Conservation (phyloP, 1,140 invertebrate genomes). For the Heliconius congener region DNA sequence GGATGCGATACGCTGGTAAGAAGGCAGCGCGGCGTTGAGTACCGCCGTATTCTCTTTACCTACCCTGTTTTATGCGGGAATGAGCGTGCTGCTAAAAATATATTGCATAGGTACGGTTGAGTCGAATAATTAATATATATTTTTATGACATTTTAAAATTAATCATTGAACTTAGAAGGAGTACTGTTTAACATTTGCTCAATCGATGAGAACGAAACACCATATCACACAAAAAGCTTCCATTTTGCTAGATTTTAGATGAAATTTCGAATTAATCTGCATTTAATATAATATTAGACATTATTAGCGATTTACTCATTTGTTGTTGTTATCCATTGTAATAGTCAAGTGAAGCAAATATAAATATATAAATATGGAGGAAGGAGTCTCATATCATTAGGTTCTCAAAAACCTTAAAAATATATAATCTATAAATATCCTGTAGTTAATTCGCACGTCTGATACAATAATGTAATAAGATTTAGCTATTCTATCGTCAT, state of each 20-base stretch:
- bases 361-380: not conserved
- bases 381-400: constrained; percentile 4
- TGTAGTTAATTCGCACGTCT: not conserved
- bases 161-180: not conserved
- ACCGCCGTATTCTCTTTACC: too few relatives aligned
- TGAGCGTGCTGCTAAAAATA: not conserved
- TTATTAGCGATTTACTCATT: constrained; percentile 1
- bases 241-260: constrained; percentile 56
- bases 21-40: too few relatives aligned
- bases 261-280: constrained; percentile 28
- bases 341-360: not conserved
- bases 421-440: not conserved
- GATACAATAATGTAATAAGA: not conserved
- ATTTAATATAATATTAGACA: constrained; percentile 32
- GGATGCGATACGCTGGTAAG: too few relatives aligned
- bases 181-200: constrained; percentile 50
- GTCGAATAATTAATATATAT: not conserved
- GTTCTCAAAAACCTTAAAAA: not conserved
- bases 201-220: constrained; percentile 62
- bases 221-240: constrained; percentile 63
- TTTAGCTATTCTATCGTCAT: not conserved
- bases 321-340: constrained; percentile 3
- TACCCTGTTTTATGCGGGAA: too few relatives aligned
- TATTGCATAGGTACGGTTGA: not conserved
- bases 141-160: constrained; percentile 1